Percentiles rank a stretch among this genome's conserved stretches.
Evolutionary conservation across 2,113 vertebrate species (phyloP).

Genomic region (Abramis brama): DNA sequence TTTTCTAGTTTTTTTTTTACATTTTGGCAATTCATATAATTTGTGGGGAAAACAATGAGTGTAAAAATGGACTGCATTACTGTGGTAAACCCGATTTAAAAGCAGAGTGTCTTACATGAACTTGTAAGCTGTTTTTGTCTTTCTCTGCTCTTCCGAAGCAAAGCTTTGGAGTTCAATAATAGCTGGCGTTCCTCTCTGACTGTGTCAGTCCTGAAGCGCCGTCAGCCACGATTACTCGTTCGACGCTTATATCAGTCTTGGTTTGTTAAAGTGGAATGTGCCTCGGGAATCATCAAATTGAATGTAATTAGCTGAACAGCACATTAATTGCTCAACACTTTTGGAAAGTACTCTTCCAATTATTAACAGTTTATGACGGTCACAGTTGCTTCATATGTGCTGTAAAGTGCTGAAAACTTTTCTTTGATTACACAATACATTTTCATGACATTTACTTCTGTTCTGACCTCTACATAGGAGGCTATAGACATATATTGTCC

Average conservation of each 20-base stretch:
- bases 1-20: too few relatives aligned
- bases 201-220: conserved; percentile 6
- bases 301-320: conserved; percentile 24
- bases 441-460: too few relatives aligned
- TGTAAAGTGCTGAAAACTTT: neutral
- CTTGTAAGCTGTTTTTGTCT: neutral
- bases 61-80: too few relatives aligned
- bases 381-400: neutral
- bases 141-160: neutral
- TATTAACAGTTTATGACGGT: neutral
- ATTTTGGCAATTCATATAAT: too few relatives aligned
- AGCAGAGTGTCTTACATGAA: neutral
- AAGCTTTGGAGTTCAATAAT: neutral
- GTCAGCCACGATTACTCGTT: conserved; percentile 4
- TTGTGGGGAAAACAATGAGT: too few relatives aligned
- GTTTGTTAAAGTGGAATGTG: conserved; percentile 32
- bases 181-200: neutral
- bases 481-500: too few relatives aligned
- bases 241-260: conserved; percentile 10
- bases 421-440: too few relatives aligned
- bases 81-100: neutral
- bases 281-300: conserved; percentile 28
- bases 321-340: conserved; percentile 17
- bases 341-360: conserved; percentile 6
- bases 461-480: too few relatives aligned